Evolutionary conservation across 2,888 invertebrate genomes (phyloP), one percentile per base, ranked within the genome.

Genomic region (Allolobophora icterica): DNA sequence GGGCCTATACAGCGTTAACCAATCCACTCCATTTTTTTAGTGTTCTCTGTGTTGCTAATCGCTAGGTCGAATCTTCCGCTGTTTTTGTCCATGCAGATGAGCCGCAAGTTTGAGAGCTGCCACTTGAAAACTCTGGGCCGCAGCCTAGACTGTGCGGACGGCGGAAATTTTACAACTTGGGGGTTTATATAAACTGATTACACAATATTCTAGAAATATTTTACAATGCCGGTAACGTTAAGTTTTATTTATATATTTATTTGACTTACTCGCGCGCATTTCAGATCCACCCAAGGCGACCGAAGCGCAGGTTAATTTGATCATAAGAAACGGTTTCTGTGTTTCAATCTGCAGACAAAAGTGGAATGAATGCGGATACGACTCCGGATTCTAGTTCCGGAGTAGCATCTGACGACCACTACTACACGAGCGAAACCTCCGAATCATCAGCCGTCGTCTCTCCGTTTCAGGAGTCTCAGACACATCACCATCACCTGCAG

Each of bases 341-440:
- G 84, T 8, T 21, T 2, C 84, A 33, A 33, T 8, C 87, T 87
- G 38, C 90, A 90, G 90, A 92, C 52, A 92, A 45, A 90, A 91
- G 58, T 89, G 90, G 84, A 90, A 91, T 84, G 89, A 92, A 71
- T 30, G 71, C n/a, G 71, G 71, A 92, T n/a, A 92, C 92, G 24
- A 90, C 92, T 15, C 92, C 92, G 92, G 95, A 95, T 91, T 95
- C 95, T 40, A 95, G 95, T 91, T 95, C 95, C 21, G 95, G 95
- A 34, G 94, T 95, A 84, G 95, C 94, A 6, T 94, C 94, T 42
- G 95, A 92, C 84, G 92, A 91, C 42, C 94, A 92, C 90, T 91
- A 91, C 90, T 90, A 91, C 90, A 92, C 90, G 58, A 90, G 84
- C 87, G 38, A 90, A 35, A 91, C 84, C 90, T 83, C 84, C 21